Evolutionary conservation across 2,888 invertebrate genomes (phyloP), one percentile per base, ranked within the genome.

Genomic region (Diaprepes abbreviatus): DNA sequence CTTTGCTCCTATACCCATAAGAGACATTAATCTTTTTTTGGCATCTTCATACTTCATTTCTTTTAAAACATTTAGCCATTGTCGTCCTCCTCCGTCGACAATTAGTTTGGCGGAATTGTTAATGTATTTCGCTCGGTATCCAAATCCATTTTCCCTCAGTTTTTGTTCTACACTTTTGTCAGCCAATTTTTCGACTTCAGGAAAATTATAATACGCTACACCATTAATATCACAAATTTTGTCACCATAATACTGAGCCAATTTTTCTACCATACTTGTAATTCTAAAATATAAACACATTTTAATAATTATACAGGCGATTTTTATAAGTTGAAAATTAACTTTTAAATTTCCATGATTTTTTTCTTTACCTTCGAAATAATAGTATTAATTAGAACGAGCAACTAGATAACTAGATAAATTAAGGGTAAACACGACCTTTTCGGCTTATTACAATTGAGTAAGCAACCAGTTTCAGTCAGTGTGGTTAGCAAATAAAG

Each of bases 1-100:
- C 90, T 98, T 98, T 6, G 95, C 93, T 1, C 98, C 98, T 76
- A 99, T 91, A 7, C 98, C 98, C 74, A 92, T 90, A 31, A 98
- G 84, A 71, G 89, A 88, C 85, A 93, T 90, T 3, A 98, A 86
- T 77, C 92, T 89, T 14, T 83, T 79, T 76, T 91, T 92, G 0
- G 96, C 93, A 71, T 92, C 89, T 43, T 86, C 85, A 79, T 97
- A 97, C 10, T 89, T 84, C 83, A 90, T 85, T 9, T 86, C 83
- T 71, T 90, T 88, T 3, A 98, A 85, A 54, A 86, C 83, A 19
- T 88, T 81, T 63, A 97, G 87, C 96, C 96, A 97, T 0, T 86
- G 76, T 1, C 85, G 81, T 0, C 93, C 93, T 0, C 93, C 94
- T 74, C 89, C 87, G 63, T 89, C 85, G 0, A 88, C 79, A 69